Evolutionary conservation across 2,113 vertebrate species (phyloP), one percentile per base, ranked within the genome.

Genomic region (Sisor rabdophorus): DNA sequence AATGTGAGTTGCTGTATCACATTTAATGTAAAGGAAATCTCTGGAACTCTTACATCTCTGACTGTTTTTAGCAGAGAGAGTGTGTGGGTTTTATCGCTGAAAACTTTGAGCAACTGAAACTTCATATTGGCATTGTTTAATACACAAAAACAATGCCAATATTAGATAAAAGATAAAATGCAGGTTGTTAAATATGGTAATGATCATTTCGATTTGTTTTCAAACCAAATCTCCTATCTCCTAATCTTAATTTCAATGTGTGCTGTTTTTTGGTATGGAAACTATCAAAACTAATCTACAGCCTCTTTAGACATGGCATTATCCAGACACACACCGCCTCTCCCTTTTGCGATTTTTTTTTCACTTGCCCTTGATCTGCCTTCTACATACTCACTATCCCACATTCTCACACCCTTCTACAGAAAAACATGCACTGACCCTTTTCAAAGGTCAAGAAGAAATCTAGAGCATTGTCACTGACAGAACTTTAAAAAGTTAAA

Each of bases 381-480:
- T 50, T 17, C 56, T 47, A 76, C 53, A 28, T 26, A 19, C 24
- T 68, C 24, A n/a, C 32, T 26, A 44, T 63, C 36, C 9, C 52
- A 70, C n/a, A 53, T 53, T 77, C 24, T 52, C 47, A 77, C 65
- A 77, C 56, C 17, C 40, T 70, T 19, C 13, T 63, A 71, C 40
- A 53, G 32, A 71, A 44, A 71, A 71, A 36, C 63, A 58, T 20
- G 19, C 47, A 16, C 58, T 1, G 44, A 32, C 67, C 60, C 24
- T 28, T 24, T 60, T 30, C 36, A 71, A n/a, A 30, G 55, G 56
- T 77, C 76, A 71, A 58, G 67, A 70, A 44, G 52, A n/a, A 61
- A 17, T 76, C 73, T 65, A 55, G 24, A 65, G 59, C 59, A 64
- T 32, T 52, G 22, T 56, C n/a, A 32, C 16, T 17, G 19, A 56